Base-by-base conservation (phyloP, 2,113 vertebrate species). In the Neoarius graeffei region DNA sequence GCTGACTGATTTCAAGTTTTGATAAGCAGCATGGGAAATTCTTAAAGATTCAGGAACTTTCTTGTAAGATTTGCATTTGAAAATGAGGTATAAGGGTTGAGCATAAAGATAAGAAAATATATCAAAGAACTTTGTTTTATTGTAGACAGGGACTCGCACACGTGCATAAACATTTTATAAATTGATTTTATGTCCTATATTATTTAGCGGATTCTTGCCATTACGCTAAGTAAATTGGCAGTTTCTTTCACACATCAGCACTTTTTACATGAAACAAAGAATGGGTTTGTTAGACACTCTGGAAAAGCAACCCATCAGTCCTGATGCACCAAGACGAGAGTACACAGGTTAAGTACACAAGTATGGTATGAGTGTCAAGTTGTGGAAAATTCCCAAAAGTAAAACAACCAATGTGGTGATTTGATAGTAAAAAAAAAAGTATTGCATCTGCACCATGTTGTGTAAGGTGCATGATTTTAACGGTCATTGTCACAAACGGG, bases 191-290 rank as follows among this genome's bases (percentile, higher is more conserved):
- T 54, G 23, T 23, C 23, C 23, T 54, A 54, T 52, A 77, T 52
- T 77, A 77, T 77, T 77, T 77, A n/a, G 5, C 23, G 54, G 10
- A n/a, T 77, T 77, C 74, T 77, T 54, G 48, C 23, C 74, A 77
- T n/a, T 77, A 77, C 20, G 6, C 23, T 52, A 14, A 52, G 74
- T n/a, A 77, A 76, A 23, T 76, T 76, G 20, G 42, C 42, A 25
- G 11, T 88, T 54, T 59, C n/a, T 85, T 79, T 88, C 83, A 83
- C 89, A 83, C 20, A 35, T 54, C 15, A 56, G 86, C 73, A 69
- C 66, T 83, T 52, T 88, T 52, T 88, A 19, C 19, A 74, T 57
- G 1, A 3, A 13, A 85, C 84, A 88, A 89, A 85, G 64, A 62
- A 35, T 48, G 4, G 7, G 86, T 79, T 83, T 88, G 83, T 90